Base-by-base conservation (phyloP, 2,888 invertebrate species). In the Thecophora atra region DNA sequence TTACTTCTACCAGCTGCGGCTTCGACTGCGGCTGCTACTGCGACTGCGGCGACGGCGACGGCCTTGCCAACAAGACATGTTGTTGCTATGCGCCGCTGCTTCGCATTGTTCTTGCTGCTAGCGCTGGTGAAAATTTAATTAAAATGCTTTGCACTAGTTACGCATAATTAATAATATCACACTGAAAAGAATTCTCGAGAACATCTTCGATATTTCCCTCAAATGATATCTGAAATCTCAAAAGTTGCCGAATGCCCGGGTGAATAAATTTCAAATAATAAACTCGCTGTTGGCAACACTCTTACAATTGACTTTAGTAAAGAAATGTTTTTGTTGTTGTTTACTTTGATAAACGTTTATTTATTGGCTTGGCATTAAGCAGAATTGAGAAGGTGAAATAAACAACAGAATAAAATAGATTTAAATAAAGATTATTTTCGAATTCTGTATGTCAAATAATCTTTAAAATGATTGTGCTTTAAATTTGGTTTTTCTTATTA, bases 51-150 rank as follows among this genome's bases (percentile, higher is more conserved):
- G 30, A 30, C 30, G n/a, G n/a, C 26, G 15, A 6, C 60, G 60
- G 30, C 60, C 60, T 60, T 26, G 17, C 28, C n/a, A 30, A 26
- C 60, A n/a, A 60, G 60, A 28, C 28, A n/a, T n/a, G 24, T 60
- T 60, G 60, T 60, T 60, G 60, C 60, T 60, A 60, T 60, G 60
- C 30, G 60, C 17, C 19, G 60, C 60, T 19, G 8, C 28, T 42
- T 42, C 7, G 7, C 4, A 17, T 19, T 37, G 63, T 63, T 37
- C 44, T 47, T 47, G 64, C 13, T 17, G 21, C 19, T 64, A 13
- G 19, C 28, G 24, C 8, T 21, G 21, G 58, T 15, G 21, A 58
- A 58, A 24, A 17, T 24, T 58, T 26, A 47, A n/a, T 47, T 47
- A 17, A 15, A 58, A 58, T 24, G 26, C 28, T 58, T 58, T 58